phyloP scores from a whole-genome alignment of 2,888 invertebrate genomes.

The Globia sparganii region DNA sequence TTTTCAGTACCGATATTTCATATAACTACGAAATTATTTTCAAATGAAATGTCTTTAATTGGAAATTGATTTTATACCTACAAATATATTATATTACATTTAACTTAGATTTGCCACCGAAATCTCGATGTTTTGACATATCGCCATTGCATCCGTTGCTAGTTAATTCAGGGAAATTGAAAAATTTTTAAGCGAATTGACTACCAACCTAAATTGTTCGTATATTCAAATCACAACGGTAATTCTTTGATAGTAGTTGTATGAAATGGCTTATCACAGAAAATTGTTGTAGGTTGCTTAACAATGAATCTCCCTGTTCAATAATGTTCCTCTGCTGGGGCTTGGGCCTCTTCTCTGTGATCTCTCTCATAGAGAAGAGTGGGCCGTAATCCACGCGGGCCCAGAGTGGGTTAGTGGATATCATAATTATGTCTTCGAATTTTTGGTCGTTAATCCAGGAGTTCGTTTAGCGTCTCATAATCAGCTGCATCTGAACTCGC shows the following conservation, averaged over 20 bases:
- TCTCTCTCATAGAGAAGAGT: background rate
- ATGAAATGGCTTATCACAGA: background rate
- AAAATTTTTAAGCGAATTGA: background rate
- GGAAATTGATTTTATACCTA: background rate
- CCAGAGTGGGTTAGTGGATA: background rate
- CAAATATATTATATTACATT: background rate
- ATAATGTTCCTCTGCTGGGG: background rate
- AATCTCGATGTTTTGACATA: background rate
- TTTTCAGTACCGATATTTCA: background rate
- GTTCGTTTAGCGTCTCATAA: slow-evolving; percentile 1
- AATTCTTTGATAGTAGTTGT: background rate
- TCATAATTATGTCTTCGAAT: too few relatives aligned
- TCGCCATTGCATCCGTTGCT: background rate
- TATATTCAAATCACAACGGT: background rate
- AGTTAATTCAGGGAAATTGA: background rate
- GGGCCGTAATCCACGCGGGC: background rate
- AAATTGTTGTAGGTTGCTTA: too few relatives aligned
- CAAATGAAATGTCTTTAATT: background rate
- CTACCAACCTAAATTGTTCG: background rate
- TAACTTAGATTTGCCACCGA: background rate
- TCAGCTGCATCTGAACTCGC: slow-evolving; percentile 54
- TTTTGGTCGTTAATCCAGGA: background rate
- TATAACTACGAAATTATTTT: too few relatives aligned
- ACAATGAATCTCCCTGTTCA: background rate
- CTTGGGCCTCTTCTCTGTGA: background rate